Evolutionary conservation across 2,797 vertebrate genomes (phyloP), one percentile per base, ranked within the genome.

Genomic region (Pangasius larnaudii): DNA sequence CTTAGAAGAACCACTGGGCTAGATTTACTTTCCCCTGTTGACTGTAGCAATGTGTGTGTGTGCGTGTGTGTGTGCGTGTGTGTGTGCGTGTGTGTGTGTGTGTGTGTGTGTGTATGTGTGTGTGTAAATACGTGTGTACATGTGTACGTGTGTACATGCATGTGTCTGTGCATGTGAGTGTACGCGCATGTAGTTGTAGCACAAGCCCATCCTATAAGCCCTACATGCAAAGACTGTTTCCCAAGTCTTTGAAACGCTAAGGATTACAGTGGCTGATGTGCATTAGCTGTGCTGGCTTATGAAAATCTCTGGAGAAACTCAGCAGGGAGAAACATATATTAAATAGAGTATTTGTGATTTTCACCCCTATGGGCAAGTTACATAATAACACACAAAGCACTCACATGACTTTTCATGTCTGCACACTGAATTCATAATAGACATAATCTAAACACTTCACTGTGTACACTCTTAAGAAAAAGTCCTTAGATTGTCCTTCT

Each of bases 171-270:
- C 8, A 39, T 42, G 18, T 72, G 8, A 36, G 18, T 67, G n/a
- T 67, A 13, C 5, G 4, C 49, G 13, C n/a, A 0, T n/a, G 22
- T 51, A 16, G 13, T n/a, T 51, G 51, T 24, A 58, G 18, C 30
- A 22, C n/a, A 56, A 46, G 3, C 1, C 72, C 10, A 30, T 77
- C 14, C 30, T 33, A 22, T 58, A 78, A 78, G 14, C 49, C n/a
- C 14, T 53, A 33, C n/a, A 36, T 75, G 19, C 9, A 11, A 24
- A 86, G 91, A 85, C 85, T 88, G 39, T 88, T 90, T 74, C 85
- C 88, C 87, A 92, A 93, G 92, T 92, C 85, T 93, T 94, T 96
- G 92, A 95, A 94, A 93, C 89, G 86, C 77, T 91, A 86, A 86
- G 92, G 92, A 94, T 94, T 93, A 93, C 93, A 90, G 85, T 91